Evolutionary conservation across 2,888 invertebrate genomes (phyloP), one percentile per base, ranked within the genome.

Genomic region (Acholoe squamosa): DNA sequence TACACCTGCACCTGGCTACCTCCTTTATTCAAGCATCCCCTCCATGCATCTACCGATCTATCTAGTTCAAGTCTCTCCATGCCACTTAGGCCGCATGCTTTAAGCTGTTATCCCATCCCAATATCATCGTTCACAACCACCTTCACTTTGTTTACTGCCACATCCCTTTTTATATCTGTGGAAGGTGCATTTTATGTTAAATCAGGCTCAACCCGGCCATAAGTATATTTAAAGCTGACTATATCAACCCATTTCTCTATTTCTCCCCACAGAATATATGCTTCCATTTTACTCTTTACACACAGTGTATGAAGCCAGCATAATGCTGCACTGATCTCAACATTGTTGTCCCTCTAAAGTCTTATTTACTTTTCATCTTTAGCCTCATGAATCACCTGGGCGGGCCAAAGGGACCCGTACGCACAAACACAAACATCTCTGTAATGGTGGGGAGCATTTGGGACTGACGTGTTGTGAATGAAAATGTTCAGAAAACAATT

Each of bases 321-420:
- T 19, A n/a, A 61, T 61, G 61, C 3, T n/a, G 61, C 43, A 43
- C 43, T 12, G n/a, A 61, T n/a, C 61, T 12, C 7, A 12, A 61
- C 61, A 86, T 56, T 56, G 12, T 86, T 7, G n/a, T 25, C 54
- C 28, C 19, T 52, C 86, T 16, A n/a, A 14, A 25, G 19, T 25
- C 19, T 25, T 54, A 86, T 86, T 86, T 86, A 86, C 86, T 86
- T 86, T 86, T 54, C 86, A 86, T 86, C 86, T 86, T 86, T 86
- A 22, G 54, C 33, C 43, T 51, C 3, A 43, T 16, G 80, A 33
- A 80, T 28, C 71, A 71, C 33, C 34, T 19, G 80, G 16, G 80
- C 80, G 80, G 34, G 14, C 43, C 33, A 43, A 80, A 80, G 80
- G 19, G 43, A 19, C 33, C 80, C n/a, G 80, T 80, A 80, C 33